Conservation (phyloP, 37 sponge, comb jelly and placozoan genomes). For the Petrosia ficiformis region DNA sequence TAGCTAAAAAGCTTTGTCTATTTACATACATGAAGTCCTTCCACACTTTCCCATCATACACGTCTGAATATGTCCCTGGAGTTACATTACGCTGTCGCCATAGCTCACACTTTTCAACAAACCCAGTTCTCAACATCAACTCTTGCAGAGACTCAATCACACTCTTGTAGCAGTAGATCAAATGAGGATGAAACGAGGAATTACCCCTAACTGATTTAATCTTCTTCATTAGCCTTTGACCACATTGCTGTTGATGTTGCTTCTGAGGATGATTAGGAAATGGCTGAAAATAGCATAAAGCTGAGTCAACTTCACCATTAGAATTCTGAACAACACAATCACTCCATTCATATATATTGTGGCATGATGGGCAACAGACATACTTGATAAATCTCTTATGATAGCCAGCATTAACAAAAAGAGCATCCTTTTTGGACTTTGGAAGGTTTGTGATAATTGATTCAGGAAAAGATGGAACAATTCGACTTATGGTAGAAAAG, state of each 20-base stretch:
- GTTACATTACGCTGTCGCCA: constrained; percentile 10
- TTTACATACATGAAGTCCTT: constrained; percentile 15
- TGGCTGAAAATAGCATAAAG: constrained; percentile 23
- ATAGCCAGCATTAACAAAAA: background rate
- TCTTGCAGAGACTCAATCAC: constrained; percentile 16
- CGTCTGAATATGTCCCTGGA: constrained; percentile 2
- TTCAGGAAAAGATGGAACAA: background rate
- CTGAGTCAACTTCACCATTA: background rate
- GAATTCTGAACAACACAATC: background rate
- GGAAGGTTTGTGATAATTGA: constrained; percentile 3
- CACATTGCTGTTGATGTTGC: constrained; percentile 1
- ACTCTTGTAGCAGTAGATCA: constrained; percentile 24
- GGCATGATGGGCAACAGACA: constrained; percentile 19
- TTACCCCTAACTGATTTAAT: background rate
- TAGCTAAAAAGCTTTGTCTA: constrained; percentile 13
- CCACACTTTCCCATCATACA: constrained; percentile 43
- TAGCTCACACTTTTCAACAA: constrained; percentile 12
- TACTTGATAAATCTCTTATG: background rate
- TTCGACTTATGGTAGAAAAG: background rate
- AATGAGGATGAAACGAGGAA: background rate
- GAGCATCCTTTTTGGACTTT: background rate
- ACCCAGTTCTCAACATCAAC: constrained; percentile 12
- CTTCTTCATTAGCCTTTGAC: constrained; percentile 16
- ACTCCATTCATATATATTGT: constrained; percentile 6
- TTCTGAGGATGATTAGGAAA: constrained; percentile 55